phyloP scores from a whole-genome alignment of 2,888 invertebrate genomes.

The Neoscelio sp. region DNA sequence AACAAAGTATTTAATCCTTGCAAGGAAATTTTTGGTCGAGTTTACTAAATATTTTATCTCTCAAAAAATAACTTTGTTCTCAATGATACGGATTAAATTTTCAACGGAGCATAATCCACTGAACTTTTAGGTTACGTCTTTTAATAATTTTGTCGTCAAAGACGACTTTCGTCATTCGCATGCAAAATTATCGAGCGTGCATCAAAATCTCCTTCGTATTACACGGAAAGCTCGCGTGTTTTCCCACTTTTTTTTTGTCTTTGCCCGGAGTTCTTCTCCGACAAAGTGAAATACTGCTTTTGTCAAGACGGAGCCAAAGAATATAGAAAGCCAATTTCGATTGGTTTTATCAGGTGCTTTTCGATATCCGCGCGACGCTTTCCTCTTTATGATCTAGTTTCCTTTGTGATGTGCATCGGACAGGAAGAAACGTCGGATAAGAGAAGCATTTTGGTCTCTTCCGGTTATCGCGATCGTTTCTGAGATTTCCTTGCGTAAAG shows the following conservation, averaged over 20 bases:
- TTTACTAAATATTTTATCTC: slow-evolving; percentile 37
- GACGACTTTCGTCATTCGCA: too few relatives aligned
- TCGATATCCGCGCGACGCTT: slow-evolving; percentile 68
- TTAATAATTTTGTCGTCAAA: too few relatives aligned
- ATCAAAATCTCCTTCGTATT: slow-evolving; percentile 34
- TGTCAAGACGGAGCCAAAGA: slow-evolving; percentile 62
- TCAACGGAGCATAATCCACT: too few relatives aligned
- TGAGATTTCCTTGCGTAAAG: slow-evolving; percentile 26
- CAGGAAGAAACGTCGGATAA: slow-evolving; percentile 62
- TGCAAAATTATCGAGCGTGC: too few relatives aligned
- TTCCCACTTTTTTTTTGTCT: slow-evolving; percentile 48
- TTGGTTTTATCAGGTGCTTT: slow-evolving; percentile 76
- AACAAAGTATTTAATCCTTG: slow-evolving; percentile 52
- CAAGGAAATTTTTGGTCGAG: slow-evolving; percentile 42
- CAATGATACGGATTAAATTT: too few relatives aligned
- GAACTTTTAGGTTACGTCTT: too few relatives aligned
- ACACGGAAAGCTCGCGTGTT: slow-evolving; percentile 39
- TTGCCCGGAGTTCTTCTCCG: slow-evolving; percentile 43
- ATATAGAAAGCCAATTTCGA: slow-evolving; percentile 75
- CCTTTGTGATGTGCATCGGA: slow-evolving; percentile 70
- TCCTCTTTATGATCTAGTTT: slow-evolving; percentile 71
- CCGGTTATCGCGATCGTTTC: slow-evolving; percentile 60
- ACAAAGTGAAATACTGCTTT: slow-evolving; percentile 61
- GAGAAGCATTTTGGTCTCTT: slow-evolving; percentile 55
- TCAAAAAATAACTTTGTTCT: slow-evolving; percentile 28